These are phyloP conservation scores for Lepidotrigona ventralis DNA, from an alignment of 1,140 invertebrate genomes.

Conservation along the genomic window DNA sequence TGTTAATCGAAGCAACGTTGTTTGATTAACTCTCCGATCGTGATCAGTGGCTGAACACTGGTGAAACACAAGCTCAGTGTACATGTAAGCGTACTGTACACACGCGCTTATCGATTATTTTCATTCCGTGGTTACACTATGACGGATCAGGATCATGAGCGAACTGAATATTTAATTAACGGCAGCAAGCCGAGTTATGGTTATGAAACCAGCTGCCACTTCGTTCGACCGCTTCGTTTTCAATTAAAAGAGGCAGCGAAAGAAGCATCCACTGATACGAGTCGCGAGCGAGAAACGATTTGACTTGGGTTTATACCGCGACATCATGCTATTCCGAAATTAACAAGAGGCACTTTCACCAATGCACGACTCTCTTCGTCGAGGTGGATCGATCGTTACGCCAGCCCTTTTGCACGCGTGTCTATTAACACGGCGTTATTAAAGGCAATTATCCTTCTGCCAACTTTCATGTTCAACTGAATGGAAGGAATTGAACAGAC, in stretches of 20 bases:
- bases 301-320: neutral
- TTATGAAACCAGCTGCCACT: constrained; percentile 59
- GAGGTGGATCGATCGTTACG: neutral
- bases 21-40: neutral
- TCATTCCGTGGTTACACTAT: constrained; percentile 46
- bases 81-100: neutral
- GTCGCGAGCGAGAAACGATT: neutral
- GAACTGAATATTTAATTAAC: constrained; percentile 70
- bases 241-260: constrained; percentile 27
- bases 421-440: constrained; percentile 17
- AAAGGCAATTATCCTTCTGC: neutral
- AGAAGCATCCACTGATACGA: constrained; percentile 19
- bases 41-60: constrained; percentile 21
- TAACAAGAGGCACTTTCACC: constrained; percentile 36
- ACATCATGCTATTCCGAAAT: constrained; percentile 17
- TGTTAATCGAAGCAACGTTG: neutral
- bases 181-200: constrained; percentile 54
- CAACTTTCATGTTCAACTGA: no score
- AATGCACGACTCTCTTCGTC: neutral
- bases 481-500: no score
- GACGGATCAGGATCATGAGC: constrained; percentile 58
- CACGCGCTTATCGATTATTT: constrained; percentile 40
- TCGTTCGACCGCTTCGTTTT: constrained; percentile 16
- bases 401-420: neutral
- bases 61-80: constrained; percentile 20